Evolutionary conservation across 2,888 invertebrate species (phyloP).

Genomic region (Perizoma affinitatum): DNA sequence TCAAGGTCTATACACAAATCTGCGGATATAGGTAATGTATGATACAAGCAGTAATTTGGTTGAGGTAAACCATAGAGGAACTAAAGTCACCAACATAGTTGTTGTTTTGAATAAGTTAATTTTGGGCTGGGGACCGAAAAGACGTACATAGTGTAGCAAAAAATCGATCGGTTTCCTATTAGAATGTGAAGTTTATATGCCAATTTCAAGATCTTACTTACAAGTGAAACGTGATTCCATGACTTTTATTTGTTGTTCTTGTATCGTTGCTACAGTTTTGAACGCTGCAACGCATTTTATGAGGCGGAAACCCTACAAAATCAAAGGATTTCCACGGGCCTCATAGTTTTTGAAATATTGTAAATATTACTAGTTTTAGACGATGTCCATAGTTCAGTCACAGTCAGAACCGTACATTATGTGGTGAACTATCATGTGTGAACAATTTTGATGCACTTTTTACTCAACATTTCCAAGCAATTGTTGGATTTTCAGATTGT

Average conservation of each 20-base stretch:
- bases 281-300: slow-evolving; percentile 69
- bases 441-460: slow-evolving; percentile 2
- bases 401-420: background rate
- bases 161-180: too few relatives aligned
- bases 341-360: background rate
- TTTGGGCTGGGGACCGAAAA: too few relatives aligned
- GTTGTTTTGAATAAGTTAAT: too few relatives aligned
- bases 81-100: too few relatives aligned
- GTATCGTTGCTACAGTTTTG: slow-evolving; percentile 69
- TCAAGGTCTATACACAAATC: too few relatives aligned
- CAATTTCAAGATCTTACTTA: slow-evolving; percentile 49
- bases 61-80: too few relatives aligned
- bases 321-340: background rate
- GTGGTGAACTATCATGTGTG: background rate
- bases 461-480: slow-evolving; percentile 8
- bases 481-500: background rate
- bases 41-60: too few relatives aligned
- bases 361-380: background rate
- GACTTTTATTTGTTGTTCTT: slow-evolving; percentile 58
- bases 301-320: slow-evolving; percentile 2
- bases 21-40: too few relatives aligned
- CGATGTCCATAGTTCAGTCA: background rate
- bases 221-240: slow-evolving; percentile 73
- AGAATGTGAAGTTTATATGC: too few relatives aligned
- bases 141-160: too few relatives aligned